Evolutionary conservation across 2,888 invertebrate genomes (phyloP).

Genomic region (Zootermopsis nevadensis): DNA sequence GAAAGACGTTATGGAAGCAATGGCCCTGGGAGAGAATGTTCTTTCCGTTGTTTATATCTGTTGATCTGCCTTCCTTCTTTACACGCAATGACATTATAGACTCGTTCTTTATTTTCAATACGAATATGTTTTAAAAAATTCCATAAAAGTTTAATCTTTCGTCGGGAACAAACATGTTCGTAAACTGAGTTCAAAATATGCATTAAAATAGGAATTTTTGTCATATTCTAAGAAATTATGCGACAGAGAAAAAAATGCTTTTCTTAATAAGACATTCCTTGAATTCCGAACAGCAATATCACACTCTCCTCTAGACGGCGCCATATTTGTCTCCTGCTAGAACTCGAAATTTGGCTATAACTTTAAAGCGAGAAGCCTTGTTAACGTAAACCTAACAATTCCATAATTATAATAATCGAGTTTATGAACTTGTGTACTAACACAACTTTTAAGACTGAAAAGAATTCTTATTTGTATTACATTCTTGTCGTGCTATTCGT

Average conservation of each 20-base stretch:
- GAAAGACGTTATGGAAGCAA: too few relatives aligned
- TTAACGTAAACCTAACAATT: slow-evolving; percentile 10
- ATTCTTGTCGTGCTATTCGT: background rate
- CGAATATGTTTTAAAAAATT: slow-evolving; percentile 3
- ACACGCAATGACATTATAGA: background rate
- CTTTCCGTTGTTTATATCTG: too few relatives aligned
- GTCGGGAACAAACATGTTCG: slow-evolving; percentile 33
- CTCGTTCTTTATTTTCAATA: background rate
- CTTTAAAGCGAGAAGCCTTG: background rate
- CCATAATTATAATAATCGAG: slow-evolving; percentile 21
- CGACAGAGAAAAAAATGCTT: slow-evolving; percentile 11
- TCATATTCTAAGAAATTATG: slow-evolving; percentile 19
- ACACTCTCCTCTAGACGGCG: slow-evolving; percentile 26
- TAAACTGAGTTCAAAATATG: slow-evolving; percentile 31
- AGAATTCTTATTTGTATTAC: background rate
- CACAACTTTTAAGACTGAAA: background rate
- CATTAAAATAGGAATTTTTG: slow-evolving; percentile 35
- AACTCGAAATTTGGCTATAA: slow-evolving; percentile 12
- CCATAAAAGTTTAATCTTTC: background rate
- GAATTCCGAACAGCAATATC: slow-evolving; percentile 41
- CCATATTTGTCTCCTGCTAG: slow-evolving; percentile 18
- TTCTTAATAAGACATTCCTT: slow-evolving; percentile 38
- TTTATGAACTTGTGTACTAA: slow-evolving; percentile 28
- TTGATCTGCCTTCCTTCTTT: background rate
- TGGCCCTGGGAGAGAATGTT: too few relatives aligned